Evolutionary conservation across 2,113 vertebrate species (phyloP), one percentile per base, ranked within the genome.

Genomic region (Cyrtonyx montezumae): DNA sequence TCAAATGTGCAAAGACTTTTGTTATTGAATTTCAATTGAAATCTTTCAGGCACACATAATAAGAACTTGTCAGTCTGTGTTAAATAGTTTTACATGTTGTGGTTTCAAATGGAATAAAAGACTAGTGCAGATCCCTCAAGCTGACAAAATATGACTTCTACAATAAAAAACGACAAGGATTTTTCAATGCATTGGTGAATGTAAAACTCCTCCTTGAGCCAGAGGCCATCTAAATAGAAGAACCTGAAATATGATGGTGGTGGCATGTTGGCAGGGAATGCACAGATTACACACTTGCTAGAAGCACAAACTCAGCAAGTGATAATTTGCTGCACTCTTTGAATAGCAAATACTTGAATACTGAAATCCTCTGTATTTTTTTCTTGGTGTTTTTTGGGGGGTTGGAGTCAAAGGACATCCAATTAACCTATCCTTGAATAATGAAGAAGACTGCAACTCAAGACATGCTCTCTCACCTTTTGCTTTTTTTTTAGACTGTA

Each of bases 11-110:
- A 53, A 79, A 85, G 58, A 36, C 45, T 79, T 90, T 40, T 79
- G 70, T 66, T 77, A 59, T 5, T 87, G 81, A 92, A 89, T 92
- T 92, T 94, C 55, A 87, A 19, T 23, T 94, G 84, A 77, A 91
- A 77, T 76, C 37, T 87, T 91, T 89, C 77, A 87, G 43, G 46
- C 91, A 92, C 71, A 67, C 20, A 63, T 87, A 86, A 68, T 87
- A 74, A 91, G 66, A 90, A 63, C 84, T 79, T 87, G 78, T 89
- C 67, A 70, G 42, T 46, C 34, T 92, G 78, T 87, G 75, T 91
- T 89, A 74, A 92, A 84, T 42, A 69, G 75, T 79, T 76, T 93
- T 92, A 6, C 42, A 62, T 93, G 62, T 88, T 91, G 30, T n/a
- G 36, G 19, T 82, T 92, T 87, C 70, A 82, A 55, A 70, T 30